Evolutionary conservation across 1,140 invertebrate species (phyloP).

Genomic region (Pseudomyrmex dendroicus): DNA sequence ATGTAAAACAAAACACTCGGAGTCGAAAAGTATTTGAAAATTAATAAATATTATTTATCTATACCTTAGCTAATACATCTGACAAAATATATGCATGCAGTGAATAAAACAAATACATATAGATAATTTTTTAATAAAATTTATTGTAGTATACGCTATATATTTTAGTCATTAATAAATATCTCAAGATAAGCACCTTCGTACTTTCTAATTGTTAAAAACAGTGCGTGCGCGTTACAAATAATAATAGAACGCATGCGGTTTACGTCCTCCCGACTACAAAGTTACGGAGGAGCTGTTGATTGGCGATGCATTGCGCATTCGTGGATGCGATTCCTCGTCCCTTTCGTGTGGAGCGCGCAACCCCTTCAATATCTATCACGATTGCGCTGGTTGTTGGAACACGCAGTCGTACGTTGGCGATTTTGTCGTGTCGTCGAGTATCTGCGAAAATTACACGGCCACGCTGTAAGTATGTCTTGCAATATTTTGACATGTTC

Average conservation of each 20-base stretch:
- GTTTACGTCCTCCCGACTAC: neutral
- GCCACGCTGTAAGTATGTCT: constrained; percentile 22
- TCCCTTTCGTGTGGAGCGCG: neutral
- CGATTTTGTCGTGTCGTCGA: constrained; percentile 1
- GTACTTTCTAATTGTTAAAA: too few relatives aligned
- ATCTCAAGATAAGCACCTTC: too few relatives aligned
- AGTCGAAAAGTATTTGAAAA: too few relatives aligned
- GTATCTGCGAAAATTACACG: constrained; percentile 2
- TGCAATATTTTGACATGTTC: neutral
- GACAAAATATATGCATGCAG: too few relatives aligned
- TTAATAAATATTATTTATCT: too few relatives aligned
- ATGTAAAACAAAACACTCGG: too few relatives aligned
- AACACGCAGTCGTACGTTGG: neutral
- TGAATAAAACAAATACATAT: too few relatives aligned
- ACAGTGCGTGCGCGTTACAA: neutral
- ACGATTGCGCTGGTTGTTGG: neutral
- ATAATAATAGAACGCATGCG: neutral
- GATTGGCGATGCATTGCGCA: constrained; percentile 27
- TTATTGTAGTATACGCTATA: too few relatives aligned
- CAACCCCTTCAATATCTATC: neutral
- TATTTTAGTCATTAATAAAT: too few relatives aligned
- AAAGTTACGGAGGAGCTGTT: neutral
- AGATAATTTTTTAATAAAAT: too few relatives aligned
- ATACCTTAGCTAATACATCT: too few relatives aligned
- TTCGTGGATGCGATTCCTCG: constrained; percentile 7